Percentiles rank a stretch among this genome's conserved stretches.
These are phyloP conservation scores for Ernsta delagoae DNA, from an alignment of 2,888 invertebrate species.

Conservation along the genomic window DNA sequence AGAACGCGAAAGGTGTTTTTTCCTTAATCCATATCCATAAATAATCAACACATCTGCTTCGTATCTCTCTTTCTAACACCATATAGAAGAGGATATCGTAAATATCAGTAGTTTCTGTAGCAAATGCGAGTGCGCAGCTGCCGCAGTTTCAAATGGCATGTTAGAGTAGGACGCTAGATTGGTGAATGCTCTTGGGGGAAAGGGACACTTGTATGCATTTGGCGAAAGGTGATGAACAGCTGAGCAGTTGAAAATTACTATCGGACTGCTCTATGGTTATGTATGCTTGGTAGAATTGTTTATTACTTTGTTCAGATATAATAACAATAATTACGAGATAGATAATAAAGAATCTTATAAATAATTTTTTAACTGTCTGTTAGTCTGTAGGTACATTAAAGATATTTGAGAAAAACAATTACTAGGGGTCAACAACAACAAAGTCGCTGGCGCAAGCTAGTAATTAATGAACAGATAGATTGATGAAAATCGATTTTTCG, in stretches of 20 bases:
- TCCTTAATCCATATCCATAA: conserved; percentile 34
- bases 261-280: conserved; percentile 10
- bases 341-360: no score
- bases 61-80: conserved; percentile 33
- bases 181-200: conserved; percentile 29
- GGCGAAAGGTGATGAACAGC: conserved; percentile 43
- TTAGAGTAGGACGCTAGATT: conserved; percentile 38
- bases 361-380: no score
- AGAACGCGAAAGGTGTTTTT: conserved; percentile 31
- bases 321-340: no score
- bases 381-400: no score
- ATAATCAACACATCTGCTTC: conserved; percentile 40
- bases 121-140: conserved; percentile 36
- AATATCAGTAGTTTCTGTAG: conserved; percentile 24
- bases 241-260: conserved; percentile 37
- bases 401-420: no score
- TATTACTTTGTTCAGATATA: no score
- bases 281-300: conserved; percentile 22
- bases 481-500: no score
- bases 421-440: no score
- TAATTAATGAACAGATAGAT: no score
- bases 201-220: conserved; percentile 36
- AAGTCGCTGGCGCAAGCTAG: no score
- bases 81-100: conserved; percentile 31
- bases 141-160: conserved; percentile 33